Evolutionary conservation across 2,113 vertebrate genomes (phyloP).

Genomic region (Semnornis frantzii): DNA sequence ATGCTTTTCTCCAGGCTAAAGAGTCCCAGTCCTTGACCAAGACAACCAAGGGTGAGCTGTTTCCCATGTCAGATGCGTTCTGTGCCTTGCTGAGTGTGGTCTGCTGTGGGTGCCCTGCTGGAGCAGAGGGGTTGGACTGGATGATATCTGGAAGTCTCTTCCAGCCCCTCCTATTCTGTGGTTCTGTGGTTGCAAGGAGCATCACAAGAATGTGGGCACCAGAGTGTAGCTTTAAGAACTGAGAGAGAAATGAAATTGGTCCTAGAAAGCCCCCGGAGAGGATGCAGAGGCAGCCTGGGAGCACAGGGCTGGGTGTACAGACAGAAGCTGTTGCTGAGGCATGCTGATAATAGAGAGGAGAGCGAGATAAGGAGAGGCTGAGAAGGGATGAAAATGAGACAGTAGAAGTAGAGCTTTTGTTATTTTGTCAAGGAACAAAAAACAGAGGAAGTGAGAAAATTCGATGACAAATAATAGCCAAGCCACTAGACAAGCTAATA

Average conservation of each 20-base stretch:
- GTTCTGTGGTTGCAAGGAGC: background rate
- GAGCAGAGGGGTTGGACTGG: too few species aligned
- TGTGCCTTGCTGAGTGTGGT: background rate
- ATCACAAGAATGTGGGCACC: background rate
- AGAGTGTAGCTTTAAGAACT: background rate
- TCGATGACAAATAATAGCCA: constrained; percentile 7
- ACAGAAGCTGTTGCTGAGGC: background rate
- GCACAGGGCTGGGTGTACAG: background rate
- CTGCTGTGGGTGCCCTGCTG: too few species aligned
- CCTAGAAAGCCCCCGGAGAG: background rate
- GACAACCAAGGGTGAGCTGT: accelerated
- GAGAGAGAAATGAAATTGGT: background rate
- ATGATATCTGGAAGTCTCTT: too few species aligned
- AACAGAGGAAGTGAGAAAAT: constrained; percentile 18
- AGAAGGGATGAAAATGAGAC: constrained; percentile 44
- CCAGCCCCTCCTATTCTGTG: too few species aligned
- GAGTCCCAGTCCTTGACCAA: background rate
- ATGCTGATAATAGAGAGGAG: background rate
- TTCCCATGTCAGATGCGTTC: accelerated
- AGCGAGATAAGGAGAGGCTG: constrained; percentile 37
- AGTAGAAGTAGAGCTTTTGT: constrained; percentile 20
- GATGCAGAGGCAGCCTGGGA: background rate
- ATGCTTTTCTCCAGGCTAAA: too few species aligned
- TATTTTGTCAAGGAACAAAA: constrained; percentile 54
- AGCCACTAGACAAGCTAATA: constrained; percentile 40